Evolutionary conservation across 2,113 vertebrate genomes (phyloP).

Genomic region (Rhineura floridana): DNA sequence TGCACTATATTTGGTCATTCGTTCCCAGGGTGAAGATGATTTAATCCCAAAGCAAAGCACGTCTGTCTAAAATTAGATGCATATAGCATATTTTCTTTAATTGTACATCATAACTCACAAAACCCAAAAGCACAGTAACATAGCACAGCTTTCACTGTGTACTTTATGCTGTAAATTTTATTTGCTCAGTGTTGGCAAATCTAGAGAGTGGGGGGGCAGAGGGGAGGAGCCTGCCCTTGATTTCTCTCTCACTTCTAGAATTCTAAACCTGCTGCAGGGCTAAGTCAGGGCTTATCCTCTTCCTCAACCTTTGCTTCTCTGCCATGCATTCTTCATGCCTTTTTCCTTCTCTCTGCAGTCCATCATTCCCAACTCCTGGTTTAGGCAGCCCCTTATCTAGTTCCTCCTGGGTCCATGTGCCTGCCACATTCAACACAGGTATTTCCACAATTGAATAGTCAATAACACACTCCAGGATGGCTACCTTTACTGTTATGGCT

Average conservation of each 20-base stretch:
- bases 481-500: background rate
- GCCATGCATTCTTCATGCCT: background rate
- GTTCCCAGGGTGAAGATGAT: background rate
- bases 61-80: constrained; percentile 10
- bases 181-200: background rate
- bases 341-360: background rate
- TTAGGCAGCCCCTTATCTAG: background rate
- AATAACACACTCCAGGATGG: too few relatives aligned
- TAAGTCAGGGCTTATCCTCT: background rate
- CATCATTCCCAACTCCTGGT: too few relatives aligned
- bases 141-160: fast-evolving
- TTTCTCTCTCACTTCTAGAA: background rate
- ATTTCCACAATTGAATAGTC: too few relatives aligned
- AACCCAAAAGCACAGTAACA: background rate
- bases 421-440: background rate
- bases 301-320: background rate
- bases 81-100: background rate
- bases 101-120: background rate
- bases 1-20: background rate
- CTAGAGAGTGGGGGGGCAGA: too few relatives aligned
- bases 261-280: background rate
- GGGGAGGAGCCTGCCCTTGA: too few relatives aligned
- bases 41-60: background rate
- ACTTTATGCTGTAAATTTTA: background rate
- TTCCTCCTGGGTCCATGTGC: background rate